Conservation (phyloP, 2,113 vertebrate genomes). For the Falco punctatus region DNA sequence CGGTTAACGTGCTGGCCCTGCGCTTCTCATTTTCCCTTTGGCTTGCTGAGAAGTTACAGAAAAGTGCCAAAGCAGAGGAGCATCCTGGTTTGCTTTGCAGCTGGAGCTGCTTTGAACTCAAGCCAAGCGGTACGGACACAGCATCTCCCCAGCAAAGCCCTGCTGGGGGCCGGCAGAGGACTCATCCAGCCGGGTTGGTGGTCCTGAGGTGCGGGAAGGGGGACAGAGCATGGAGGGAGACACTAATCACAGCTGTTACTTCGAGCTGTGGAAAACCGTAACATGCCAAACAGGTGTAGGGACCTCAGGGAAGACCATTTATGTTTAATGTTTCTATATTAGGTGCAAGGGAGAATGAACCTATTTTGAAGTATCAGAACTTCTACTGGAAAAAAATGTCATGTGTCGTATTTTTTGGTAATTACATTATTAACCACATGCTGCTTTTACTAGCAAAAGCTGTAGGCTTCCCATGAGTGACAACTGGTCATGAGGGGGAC, state of each 20-base stretch:
- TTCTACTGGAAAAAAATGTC: neutral
- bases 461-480: neutral
- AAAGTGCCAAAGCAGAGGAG: neutral
- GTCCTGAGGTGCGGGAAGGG: neutral
- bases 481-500: slow-evolving; percentile 10
- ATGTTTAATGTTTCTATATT: neutral
- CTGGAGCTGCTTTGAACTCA: neutral
- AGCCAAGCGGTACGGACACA: neutral
- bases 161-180: fast-evolving
- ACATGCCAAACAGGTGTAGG: fast-evolving
- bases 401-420: neutral
- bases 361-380: neutral
- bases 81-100: neutral
- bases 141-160: neutral
- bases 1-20: neutral
- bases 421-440: neutral
- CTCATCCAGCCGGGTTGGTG: too few species aligned
- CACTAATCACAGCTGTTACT: neutral
- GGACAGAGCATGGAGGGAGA: neutral
- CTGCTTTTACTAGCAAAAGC: neutral
- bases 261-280: neutral
- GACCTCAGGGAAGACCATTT: neutral
- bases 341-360: neutral
- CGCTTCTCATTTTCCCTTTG: neutral
- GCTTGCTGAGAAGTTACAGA: neutral